These are phyloP conservation scores for Zelleria hepariella DNA, from an alignment of 2,888 invertebrate species.

Conservation along the genomic window DNA sequence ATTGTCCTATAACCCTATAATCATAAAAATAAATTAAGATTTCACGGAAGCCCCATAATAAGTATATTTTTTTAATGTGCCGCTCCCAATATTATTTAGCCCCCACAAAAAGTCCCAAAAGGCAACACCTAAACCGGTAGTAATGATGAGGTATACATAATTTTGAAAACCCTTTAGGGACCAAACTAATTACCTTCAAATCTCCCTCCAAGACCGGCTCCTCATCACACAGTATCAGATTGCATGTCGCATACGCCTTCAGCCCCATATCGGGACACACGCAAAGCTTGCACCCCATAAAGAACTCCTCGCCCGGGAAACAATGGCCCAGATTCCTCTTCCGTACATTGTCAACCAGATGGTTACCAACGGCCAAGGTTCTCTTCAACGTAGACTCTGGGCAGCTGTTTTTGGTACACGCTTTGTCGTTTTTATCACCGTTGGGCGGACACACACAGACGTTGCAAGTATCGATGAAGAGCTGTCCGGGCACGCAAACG, in stretches of 20 bases:
- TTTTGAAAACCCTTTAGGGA: too few species aligned
- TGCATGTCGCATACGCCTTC: constrained; percentile 44
- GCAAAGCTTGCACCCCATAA: constrained; percentile 50
- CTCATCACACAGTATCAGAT: constrained; percentile 10
- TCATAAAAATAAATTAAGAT: too few species aligned
- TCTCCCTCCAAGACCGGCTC: neutral
- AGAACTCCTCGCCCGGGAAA: constrained; percentile 57
- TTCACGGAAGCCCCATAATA: too few species aligned
- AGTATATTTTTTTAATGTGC: too few species aligned
- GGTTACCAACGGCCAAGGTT: constrained; percentile 33
- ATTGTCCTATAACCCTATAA: too few species aligned
- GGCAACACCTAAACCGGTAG: too few species aligned
- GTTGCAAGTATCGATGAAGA: constrained; percentile 56
- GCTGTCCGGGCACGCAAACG: constrained; percentile 39
- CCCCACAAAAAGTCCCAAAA: too few species aligned
- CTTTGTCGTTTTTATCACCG: constrained; percentile 40
- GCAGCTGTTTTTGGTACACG: constrained; percentile 46
- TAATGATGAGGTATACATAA: too few species aligned
- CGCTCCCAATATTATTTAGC: too few species aligned
- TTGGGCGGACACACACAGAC: constrained; percentile 57
- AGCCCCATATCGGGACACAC: constrained; percentile 56
- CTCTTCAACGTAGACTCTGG: constrained; percentile 37
- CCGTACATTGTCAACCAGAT: constrained; percentile 22
- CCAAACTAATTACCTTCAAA: neutral
- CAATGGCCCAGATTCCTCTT: constrained; percentile 41